phyloP scores from a whole-genome alignment of 2,113 vertebrate species.

The Suricata suricatta region DNA sequence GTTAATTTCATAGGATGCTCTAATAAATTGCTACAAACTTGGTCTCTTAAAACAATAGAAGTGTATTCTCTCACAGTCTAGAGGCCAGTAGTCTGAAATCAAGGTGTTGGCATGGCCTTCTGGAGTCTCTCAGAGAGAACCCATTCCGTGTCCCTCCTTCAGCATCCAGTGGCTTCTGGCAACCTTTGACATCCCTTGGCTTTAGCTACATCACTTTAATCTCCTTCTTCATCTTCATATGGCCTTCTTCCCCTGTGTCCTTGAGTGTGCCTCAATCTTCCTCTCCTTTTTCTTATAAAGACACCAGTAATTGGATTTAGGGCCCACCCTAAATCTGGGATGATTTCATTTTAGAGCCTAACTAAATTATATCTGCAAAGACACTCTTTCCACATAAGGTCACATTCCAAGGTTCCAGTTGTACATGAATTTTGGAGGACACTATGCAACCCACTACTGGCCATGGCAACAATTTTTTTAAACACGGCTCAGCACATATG shows the following conservation, averaged over 20 bases:
- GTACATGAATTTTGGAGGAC: neutral
- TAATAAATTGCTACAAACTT: neutral
- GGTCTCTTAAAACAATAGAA: neutral
- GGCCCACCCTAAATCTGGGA: neutral
- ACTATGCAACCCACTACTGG: neutral
- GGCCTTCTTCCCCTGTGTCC: neutral
- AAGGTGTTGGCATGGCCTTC: neutral
- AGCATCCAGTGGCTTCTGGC: neutral
- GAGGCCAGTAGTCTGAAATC: neutral
- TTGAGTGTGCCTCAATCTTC: neutral
- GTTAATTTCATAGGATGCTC: neutral
- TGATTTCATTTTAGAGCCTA: neutral
- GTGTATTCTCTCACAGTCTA: neutral
- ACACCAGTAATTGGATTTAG: neutral
- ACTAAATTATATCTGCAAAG: neutral
- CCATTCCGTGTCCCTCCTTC: neutral
- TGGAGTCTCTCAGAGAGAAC: neutral
- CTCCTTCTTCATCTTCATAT: neutral
- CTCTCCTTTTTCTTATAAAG: neutral
- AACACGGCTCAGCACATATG: neutral
- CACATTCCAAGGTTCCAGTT: neutral
- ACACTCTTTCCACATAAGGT: neutral
- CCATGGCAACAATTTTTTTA: neutral
- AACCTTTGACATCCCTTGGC: neutral
- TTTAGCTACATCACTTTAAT: neutral